Percentiles rank a stretch among this genome's conserved stretches.
phyloP scores from a whole-genome alignment of 2,113 vertebrate genomes.

The Pluvianellus socialis region DNA sequence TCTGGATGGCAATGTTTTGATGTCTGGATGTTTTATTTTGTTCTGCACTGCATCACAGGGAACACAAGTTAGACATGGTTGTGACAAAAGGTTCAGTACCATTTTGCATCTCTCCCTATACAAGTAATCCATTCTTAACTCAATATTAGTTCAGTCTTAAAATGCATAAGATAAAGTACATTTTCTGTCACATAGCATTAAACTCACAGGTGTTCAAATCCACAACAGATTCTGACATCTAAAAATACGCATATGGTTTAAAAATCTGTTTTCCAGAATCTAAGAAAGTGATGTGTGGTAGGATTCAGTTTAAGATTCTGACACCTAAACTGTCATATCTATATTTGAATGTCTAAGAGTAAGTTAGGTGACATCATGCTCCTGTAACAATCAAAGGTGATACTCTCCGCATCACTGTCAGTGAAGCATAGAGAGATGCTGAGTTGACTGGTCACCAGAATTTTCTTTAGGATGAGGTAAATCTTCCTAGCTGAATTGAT shows the following conservation, averaged over 20 bases:
- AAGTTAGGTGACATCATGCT: background rate
- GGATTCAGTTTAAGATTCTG: background rate
- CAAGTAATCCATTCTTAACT: background rate
- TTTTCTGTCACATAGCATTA: background rate
- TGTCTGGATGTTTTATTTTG: background rate
- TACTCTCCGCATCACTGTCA: background rate
- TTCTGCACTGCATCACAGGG: background rate
- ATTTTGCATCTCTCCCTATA: background rate
- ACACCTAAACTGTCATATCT: accelerated
- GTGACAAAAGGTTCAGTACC: background rate
- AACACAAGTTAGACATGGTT: background rate
- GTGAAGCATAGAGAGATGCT: background rate
- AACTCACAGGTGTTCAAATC: background rate
- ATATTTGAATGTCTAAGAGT: background rate
- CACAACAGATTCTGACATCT: background rate
- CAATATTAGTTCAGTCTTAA: background rate
- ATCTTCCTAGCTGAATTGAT: background rate
- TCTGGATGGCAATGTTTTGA: background rate
- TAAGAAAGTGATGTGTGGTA: background rate
- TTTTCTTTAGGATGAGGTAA: background rate
- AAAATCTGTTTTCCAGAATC: background rate
- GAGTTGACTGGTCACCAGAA: background rate
- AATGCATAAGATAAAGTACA: background rate
- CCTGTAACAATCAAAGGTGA: background rate
- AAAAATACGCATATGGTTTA: background rate